phyloP scores from a whole-genome alignment of 2,113 vertebrate species.

The Aramus guarauna region DNA sequence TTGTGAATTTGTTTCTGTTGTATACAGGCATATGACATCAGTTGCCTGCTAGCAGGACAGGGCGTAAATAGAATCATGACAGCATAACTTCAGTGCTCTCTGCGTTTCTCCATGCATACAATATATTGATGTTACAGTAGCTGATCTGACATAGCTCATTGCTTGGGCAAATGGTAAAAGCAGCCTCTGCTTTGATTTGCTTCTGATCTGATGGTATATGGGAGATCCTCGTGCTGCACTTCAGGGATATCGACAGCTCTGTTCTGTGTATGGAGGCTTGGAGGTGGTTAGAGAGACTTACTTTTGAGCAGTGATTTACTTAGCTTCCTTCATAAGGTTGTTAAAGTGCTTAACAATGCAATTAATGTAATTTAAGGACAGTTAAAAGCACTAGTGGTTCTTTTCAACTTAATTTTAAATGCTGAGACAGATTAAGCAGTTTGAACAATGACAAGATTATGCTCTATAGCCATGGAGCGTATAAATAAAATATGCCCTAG shows the following conservation, averaged over 20 bases:
- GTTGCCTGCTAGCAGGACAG: constrained; percentile 7
- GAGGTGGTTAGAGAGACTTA: background rate
- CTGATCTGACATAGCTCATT: background rate
- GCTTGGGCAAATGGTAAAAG: background rate
- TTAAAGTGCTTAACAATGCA: constrained; percentile 46
- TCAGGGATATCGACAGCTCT: background rate
- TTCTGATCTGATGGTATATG: background rate
- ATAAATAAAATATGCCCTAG: background rate
- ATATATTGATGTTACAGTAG: background rate
- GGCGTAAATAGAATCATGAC: constrained; percentile 7
- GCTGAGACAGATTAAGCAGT: constrained; percentile 34
- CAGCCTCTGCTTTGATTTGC: background rate
- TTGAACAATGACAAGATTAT: background rate
- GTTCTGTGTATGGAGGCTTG: background rate
- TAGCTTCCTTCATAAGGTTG: constrained; percentile 23
- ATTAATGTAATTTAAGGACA: constrained; percentile 60
- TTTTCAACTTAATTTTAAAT: constrained; percentile 57
- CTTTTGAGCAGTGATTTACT: constrained; percentile 32
- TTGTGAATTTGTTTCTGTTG: constrained; percentile 26
- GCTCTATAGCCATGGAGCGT: background rate
- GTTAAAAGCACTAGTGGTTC: constrained; percentile 53
- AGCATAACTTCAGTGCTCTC: background rate
- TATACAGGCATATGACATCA: background rate
- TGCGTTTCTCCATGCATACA: background rate
- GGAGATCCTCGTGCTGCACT: background rate